Percentiles rank a stretch among this genome's conserved stretches.
phyloP scores from a whole-genome alignment of 92 coral and sea anemone species.

The Porites evermanni region DNA sequence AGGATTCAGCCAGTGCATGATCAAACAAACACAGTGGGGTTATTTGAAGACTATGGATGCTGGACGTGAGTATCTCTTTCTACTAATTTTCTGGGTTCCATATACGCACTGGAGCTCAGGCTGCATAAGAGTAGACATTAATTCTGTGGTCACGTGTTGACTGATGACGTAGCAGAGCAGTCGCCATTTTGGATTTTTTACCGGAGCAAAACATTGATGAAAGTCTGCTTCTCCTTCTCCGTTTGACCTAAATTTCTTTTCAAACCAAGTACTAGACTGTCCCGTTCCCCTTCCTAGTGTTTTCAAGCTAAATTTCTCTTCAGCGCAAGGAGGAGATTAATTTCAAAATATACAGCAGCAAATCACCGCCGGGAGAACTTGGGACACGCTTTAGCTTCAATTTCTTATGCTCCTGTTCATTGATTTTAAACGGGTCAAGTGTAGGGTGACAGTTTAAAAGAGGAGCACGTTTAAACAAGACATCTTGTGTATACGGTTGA shows the following conservation, averaged over 20 bases:
- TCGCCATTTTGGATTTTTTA: constrained; percentile 44
- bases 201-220: constrained; percentile 6
- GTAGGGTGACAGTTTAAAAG: constrained; percentile 10
- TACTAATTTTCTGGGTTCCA: no score
- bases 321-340: background rate
- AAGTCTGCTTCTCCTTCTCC: background rate
- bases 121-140: no score
- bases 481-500: background rate
- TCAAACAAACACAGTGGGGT: no score
- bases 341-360: background rate
- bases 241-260: background rate
- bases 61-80: no score
- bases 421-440: constrained; percentile 31
- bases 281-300: background rate
- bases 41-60: no score
- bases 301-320: background rate
- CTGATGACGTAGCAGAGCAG: constrained; percentile 34
- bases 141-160: constrained; percentile 35
- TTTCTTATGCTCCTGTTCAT: constrained; percentile 22
- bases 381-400: background rate
- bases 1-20: no score
- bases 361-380: background rate
- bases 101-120: no score
- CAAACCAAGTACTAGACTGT: background rate
- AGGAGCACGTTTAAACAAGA: background rate